Conservation (phyloP, 1,140 invertebrate species). For the Coenobita brevimanus region DNA sequence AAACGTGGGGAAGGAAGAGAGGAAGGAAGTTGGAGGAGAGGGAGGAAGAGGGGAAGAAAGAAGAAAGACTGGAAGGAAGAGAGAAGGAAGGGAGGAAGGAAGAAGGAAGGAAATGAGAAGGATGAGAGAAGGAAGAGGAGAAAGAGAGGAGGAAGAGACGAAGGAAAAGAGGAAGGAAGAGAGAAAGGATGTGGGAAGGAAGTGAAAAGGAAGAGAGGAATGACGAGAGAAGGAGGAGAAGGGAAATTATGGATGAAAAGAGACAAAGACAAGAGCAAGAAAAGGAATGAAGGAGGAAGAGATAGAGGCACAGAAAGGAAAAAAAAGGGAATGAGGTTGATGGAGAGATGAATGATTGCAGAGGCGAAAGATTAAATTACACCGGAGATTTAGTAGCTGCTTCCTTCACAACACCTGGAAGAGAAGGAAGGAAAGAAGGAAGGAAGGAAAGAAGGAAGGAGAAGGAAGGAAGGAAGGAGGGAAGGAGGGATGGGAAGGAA, state of each 20-base stretch:
- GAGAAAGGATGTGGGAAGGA: too few species aligned
- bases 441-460: constrained; percentile 3
- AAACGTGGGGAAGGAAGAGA: not conserved
- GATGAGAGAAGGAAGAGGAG: not conserved
- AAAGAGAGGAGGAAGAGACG: not conserved
- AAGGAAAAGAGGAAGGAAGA: constrained; percentile 3
- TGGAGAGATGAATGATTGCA: not conserved
- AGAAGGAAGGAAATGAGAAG: not conserved
- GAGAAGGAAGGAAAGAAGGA: constrained; percentile 1
- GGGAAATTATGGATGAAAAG: not conserved
- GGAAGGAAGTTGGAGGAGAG: not conserved
- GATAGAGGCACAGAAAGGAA: not conserved
- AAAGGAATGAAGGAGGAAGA: not conserved
- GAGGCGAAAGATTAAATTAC: not conserved
- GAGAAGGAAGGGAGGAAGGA: too few species aligned
- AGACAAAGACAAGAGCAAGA: not conserved
- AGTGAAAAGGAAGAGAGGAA: not conserved
- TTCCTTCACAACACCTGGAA: too few species aligned
- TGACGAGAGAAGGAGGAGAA: not conserved
- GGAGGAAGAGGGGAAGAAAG: too few species aligned
- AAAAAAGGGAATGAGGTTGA: not conserved
- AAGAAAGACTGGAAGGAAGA: too few species aligned
- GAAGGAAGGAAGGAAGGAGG: not conserved
- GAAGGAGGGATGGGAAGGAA: not conserved
- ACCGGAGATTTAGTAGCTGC: too few species aligned